These are phyloP conservation scores for Phoebastria nigripes DNA, from an alignment of 2,797 vertebrate genomes.

Conservation along the genomic window DNA sequence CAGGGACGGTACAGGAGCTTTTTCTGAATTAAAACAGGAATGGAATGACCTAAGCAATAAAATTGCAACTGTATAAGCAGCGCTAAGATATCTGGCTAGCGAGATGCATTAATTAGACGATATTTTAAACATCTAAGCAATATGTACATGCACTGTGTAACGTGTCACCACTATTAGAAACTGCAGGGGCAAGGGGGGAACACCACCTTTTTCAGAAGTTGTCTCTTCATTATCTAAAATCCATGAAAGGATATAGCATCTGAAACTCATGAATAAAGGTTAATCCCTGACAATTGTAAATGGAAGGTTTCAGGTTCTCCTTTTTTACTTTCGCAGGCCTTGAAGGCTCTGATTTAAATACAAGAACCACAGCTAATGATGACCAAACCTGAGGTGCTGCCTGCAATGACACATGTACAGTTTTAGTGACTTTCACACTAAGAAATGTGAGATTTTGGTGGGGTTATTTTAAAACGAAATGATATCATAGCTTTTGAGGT, in stretches of 20 bases:
- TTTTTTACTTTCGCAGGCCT: not conserved
- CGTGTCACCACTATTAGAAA: not conserved
- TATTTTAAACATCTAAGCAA: not conserved
- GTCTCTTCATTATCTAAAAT: not conserved
- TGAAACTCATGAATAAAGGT: not conserved
- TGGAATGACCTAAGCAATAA: not conserved
- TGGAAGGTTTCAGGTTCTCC: not conserved
- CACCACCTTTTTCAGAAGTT: not conserved
- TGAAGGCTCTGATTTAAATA: not conserved
- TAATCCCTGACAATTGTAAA: not conserved
- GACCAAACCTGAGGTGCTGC: not conserved
- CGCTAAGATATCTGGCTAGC: not conserved
- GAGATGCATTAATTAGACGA: not conserved
- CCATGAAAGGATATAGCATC: not conserved
- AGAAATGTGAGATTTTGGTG: slow-evolving; percentile 10
- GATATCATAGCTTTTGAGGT: not conserved
- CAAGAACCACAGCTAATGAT: not conserved
- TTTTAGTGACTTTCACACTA: not conserved
- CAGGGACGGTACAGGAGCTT: not conserved
- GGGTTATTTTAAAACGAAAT: slow-evolving; percentile 35
- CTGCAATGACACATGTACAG: not conserved
- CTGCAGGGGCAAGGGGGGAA: not conserved
- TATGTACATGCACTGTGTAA: not conserved
- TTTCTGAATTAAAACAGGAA: not conserved
- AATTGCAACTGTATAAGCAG: not conserved